Conservation (phyloP, 2,797 vertebrate genomes). For the Oreochromis mossambicus region DNA sequence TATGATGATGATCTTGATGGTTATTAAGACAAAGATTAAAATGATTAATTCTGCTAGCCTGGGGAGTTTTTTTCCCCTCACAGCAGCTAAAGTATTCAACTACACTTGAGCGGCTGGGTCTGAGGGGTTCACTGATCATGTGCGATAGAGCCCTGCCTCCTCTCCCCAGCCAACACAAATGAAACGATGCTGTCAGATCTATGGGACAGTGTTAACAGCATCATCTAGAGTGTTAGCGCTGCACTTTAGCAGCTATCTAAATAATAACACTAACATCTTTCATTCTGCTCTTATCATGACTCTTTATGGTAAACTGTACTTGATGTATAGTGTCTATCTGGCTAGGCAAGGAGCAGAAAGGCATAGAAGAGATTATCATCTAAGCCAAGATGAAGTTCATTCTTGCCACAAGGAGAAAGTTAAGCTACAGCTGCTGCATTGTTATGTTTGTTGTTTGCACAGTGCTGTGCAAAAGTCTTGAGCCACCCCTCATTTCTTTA, state of each 20-base stretch:
- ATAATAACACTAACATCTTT: conserved; percentile 1
- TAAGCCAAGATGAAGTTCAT: neutral
- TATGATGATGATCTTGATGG: conserved; percentile 40
- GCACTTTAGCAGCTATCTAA: conserved; percentile 5
- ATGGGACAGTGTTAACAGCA: conserved; percentile 50
- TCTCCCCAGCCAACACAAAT: conserved; percentile 11
- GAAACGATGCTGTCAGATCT: conserved; percentile 52
- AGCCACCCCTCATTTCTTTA: neutral
- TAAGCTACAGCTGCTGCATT: neutral
- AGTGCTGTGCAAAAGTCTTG: neutral
- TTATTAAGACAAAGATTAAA: conserved; percentile 31
- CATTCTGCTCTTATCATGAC: conserved; percentile 5
- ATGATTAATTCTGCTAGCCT: conserved; percentile 32
- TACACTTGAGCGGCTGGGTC: conserved; percentile 21
- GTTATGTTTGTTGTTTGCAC: neutral
- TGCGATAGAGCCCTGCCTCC: conserved; percentile 24
- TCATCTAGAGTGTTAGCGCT: conserved; percentile 11
- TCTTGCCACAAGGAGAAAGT: neutral
- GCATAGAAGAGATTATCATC: neutral
- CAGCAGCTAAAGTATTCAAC: conserved; percentile 3
- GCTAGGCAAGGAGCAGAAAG: neutral
- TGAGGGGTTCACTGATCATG: conserved; percentile 51
- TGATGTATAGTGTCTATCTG: neutral
- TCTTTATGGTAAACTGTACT: neutral
- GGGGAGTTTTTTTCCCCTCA: neutral